Evolutionary conservation across 2,888 invertebrate species (phyloP).

Genomic region (Pandemis corylana): DNA sequence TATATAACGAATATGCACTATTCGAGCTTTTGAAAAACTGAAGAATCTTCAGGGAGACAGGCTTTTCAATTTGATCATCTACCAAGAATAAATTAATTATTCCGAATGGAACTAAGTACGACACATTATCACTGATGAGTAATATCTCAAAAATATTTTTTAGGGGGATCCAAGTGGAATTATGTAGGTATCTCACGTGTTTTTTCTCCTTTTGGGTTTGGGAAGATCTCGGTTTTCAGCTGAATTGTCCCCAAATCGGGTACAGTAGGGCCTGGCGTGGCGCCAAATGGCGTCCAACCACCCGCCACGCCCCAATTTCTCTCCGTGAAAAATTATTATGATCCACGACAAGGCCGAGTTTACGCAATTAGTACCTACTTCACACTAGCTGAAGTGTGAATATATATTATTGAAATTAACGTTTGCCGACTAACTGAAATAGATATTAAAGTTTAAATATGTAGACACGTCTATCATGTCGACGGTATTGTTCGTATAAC

Average conservation of each 20-base stretch:
- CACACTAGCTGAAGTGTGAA: background rate
- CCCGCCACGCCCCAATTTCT: conserved; percentile 73
- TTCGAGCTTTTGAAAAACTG: background rate
- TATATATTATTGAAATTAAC: background rate
- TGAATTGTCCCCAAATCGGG: conserved; percentile 67
- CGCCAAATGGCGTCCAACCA: conserved; percentile 71
- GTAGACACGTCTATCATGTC: background rate
- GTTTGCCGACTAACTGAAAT: background rate
- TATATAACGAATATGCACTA: background rate
- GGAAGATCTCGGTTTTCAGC: conserved; percentile 63
- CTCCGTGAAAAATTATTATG: conserved; percentile 64
- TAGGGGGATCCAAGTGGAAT: background rate
- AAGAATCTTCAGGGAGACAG: background rate
- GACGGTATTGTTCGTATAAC: conserved; percentile 1
- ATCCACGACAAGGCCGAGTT: conserved; percentile 56
- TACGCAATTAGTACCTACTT: conserved; percentile 25
- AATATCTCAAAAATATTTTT: background rate
- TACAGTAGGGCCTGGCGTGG: conserved; percentile 66
- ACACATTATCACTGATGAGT: background rate
- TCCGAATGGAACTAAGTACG: background rate
- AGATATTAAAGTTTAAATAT: background rate
- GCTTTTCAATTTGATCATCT: background rate
- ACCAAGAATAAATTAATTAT: background rate
- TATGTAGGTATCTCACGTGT: conserved; percentile 20
- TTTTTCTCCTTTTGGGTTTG: conserved; percentile 52